Evolutionary conservation across 2,888 invertebrate genomes (phyloP), one percentile per base, ranked within the genome.

Genomic region (Cephus spinipes): DNA sequence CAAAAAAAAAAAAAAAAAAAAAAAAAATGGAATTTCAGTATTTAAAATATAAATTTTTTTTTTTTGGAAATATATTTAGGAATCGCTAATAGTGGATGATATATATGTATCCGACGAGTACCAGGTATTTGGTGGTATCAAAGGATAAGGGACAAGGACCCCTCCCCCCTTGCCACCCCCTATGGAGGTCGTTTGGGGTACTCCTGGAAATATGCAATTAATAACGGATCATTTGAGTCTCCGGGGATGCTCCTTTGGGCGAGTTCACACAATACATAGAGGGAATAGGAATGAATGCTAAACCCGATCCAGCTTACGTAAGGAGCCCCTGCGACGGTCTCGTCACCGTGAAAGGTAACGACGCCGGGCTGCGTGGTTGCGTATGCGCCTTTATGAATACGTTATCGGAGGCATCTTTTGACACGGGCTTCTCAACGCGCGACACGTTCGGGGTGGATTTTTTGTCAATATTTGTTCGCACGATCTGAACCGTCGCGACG

Each of bases 381-480:
- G 55, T 55, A 23, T 79, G 81, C 81, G 79, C 81, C 81, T 83
- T 85, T 85, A 87, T 88, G 86, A 88, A 88, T 88, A 88, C 84
- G 82, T 86, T 86, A 88, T 87, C 80, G 78, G 78, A 76, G 74
- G 81, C 80, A 79, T 84, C 83, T 84, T 87, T 84, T 85, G 80
- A 79, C 82, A 78, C 80, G 75, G 69, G 71, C 74, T 75, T 73
- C 73, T 30, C 69, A 55, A 68, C 71, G 77, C 15, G 71, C 31
- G 71, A 71, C 76, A 79, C 33, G 35, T 33, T 68, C 36, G 32
- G 55, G 71, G 36, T 76, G 23, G 68, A 75, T 76, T 76, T 80
- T 82, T 80, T 77, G 78, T 80, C 80, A 77, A 83, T 82, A 81
- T 83, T 82, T 81, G 82, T 76, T 36, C 76, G 40, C 34, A 33